Evolutionary conservation across 2,113 vertebrate genomes (phyloP).

Genomic region (Chaetodon trifascialis): DNA sequence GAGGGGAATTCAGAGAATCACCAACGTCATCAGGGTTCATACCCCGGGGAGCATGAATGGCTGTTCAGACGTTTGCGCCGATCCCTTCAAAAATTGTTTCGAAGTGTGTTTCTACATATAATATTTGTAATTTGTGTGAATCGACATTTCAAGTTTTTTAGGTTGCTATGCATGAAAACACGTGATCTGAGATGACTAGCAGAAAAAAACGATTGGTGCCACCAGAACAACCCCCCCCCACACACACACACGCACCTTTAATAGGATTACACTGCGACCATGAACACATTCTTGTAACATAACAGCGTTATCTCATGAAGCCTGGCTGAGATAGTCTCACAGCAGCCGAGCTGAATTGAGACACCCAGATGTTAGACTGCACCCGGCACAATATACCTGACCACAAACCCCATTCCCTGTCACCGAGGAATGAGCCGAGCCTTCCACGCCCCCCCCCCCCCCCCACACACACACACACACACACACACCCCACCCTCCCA

Average conservation of each 20-base stretch:
- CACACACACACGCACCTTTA: neutral
- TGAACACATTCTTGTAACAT: constrained; percentile 28
- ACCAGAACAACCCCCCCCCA: neutral
- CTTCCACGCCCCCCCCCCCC: constrained; percentile 7
- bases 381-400: constrained; percentile 51
- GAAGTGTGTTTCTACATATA: neutral
- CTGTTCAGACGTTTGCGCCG: neutral
- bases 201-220: constrained; percentile 5
- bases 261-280: constrained; percentile 3
- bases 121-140: neutral
- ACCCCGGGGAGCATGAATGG: neutral
- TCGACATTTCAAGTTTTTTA: neutral
- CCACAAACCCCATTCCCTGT: constrained; percentile 52
- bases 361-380: constrained; percentile 53
- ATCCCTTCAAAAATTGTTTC: neutral
- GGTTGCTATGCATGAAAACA: neutral
- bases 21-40: no score
- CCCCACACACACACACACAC: no score
- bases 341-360: constrained; percentile 37
- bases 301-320: constrained; percentile 34
- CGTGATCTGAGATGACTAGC: neutral
- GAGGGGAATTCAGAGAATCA: no score
- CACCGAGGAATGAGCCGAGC: constrained; percentile 46
- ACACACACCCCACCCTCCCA: constrained; percentile 37
- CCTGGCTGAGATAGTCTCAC: neutral